Percentiles rank a stretch among this genome's conserved stretches.
These are phyloP conservation scores for Oxystoma pomonae DNA, from an alignment of 2,888 invertebrate genomes.

Conservation along the genomic window DNA sequence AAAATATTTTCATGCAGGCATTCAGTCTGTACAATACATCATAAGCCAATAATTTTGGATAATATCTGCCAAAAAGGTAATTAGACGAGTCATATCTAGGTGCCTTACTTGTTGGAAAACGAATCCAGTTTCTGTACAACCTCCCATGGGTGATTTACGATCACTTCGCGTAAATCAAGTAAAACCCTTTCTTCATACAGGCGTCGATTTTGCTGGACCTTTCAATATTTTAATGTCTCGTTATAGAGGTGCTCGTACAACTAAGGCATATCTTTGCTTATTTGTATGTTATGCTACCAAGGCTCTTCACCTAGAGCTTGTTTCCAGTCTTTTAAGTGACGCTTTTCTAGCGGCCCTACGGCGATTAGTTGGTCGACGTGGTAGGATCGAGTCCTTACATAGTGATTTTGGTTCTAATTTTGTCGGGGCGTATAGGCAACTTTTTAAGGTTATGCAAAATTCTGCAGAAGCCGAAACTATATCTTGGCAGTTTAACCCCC, in stretches of 20 bases:
- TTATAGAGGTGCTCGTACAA: slow-evolving; percentile 14
- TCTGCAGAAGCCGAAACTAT: not conserved
- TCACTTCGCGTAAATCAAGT: slow-evolving; percentile 13
- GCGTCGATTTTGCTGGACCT: slow-evolving; percentile 29
- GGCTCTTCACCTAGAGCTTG: slow-evolving; percentile 27
- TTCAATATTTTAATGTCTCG: slow-evolving; percentile 19
- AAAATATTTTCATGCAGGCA: slow-evolving; percentile 23
- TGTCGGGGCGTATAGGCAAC: not conserved
- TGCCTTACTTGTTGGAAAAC: slow-evolving; percentile 25
- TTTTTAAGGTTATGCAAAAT: not conserved
- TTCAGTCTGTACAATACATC: slow-evolving; percentile 16
- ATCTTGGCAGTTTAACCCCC: slow-evolving; percentile 5
- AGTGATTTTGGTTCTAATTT: not conserved
- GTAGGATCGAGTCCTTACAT: slow-evolving; percentile 4
- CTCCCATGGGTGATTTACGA: slow-evolving; percentile 26
- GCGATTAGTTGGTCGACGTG: slow-evolving; percentile 23
- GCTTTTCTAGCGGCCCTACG: slow-evolving; percentile 21
- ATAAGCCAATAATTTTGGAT: slow-evolving; percentile 24
- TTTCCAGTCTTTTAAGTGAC: slow-evolving; percentile 23
- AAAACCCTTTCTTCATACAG: slow-evolving; percentile 21
- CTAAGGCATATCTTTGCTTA: slow-evolving; percentile 24
- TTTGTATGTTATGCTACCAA: slow-evolving; percentile 28
- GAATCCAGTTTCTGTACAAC: slow-evolving; percentile 17
- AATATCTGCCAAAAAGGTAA: slow-evolving; percentile 18
- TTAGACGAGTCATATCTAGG: slow-evolving; percentile 8